A percentile compares a stretch with the other conserved stretches of the same genome.
phyloP scores from a whole-genome alignment of 2,797 vertebrate species.

The Denticeps clupeoides region DNA sequence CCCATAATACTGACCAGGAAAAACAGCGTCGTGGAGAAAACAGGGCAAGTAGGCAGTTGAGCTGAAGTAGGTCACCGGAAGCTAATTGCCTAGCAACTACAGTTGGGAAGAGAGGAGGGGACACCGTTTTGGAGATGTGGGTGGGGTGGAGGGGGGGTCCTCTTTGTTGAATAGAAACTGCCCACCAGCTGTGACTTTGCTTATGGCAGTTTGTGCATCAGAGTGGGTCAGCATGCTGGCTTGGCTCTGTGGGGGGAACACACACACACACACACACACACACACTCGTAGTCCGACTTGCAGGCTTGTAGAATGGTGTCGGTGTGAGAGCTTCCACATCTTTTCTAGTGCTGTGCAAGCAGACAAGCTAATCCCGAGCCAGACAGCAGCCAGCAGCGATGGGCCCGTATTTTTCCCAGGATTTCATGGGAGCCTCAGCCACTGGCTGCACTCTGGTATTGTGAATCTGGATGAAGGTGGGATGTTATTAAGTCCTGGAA shows the following conservation, averaged over 20 bases:
- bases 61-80: background rate
- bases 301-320: no score
- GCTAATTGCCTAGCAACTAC: constrained; percentile 5
- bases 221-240: no score
- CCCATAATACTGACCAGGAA: background rate
- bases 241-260: no score
- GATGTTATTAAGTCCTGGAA: no score
- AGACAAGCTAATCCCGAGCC: constrained; percentile 16
- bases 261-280: background rate
- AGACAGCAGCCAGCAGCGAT: constrained; percentile 3
- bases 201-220: no score
- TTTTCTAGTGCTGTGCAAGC: constrained; percentile 17
- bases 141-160: no score
- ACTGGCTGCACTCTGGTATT: no score
- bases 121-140: no score
- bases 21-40: background rate
- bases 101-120: no score
- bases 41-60: background rate
- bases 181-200: no score
- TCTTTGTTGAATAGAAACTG: no score
- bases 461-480: no score
- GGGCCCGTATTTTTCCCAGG: constrained; percentile 9
- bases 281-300: background rate
- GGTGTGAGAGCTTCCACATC: constrained; percentile 15
- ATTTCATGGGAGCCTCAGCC: background rate